Base-by-base conservation (phyloP, 2,888 invertebrate species). In the Yponomeuta cagnagella region DNA sequence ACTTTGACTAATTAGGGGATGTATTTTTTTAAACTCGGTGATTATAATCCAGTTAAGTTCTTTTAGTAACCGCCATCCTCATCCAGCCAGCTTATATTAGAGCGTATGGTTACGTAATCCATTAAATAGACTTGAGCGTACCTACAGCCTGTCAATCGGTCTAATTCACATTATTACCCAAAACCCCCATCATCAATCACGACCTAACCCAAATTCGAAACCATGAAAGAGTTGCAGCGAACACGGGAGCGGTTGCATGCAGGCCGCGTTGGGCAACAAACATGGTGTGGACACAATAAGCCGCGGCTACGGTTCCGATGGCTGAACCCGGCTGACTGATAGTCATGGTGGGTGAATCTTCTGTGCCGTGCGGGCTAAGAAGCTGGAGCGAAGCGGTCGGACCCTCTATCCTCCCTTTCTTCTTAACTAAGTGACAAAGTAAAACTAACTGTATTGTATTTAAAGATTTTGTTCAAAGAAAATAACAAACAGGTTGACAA, bases 211-310 rank as follows among this genome's bases (percentile, higher is more conserved):
- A 48, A 48, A n/a, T 68, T 10, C 68, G 10, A 48, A 33, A 30
- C 52, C 10, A 23, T 68, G 37, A 75, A 76, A 80, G 81, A 75
- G 77, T 78, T 80, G 78, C 81, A 78, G 8, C 75, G 74, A 73
- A 74, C 73, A 76, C 83, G 79, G 87, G 87, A 83, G 88, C 77
- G 88, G 86, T 82, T 83, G 85, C 83, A 83, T 83, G 82, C 75
- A 77, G 75, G 73, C 74, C 74, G 72, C 10, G 78, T 82, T 80
- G 79, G 71, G 78, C 74, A 82, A 82, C 76, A 72, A 82, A 82
- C 76, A 72, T 66, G 66, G 70, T 66, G 70, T 67, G 72, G 63
- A 64, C 70, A 80, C 80, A 80, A 82, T 81, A 74, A 58, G 78
- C 72, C 63, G 76, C 70, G 78, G 75, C 76, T 73, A 74, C 73